These are phyloP conservation scores for Chelonia mydas DNA, from an alignment of 2,797 vertebrate species.

Conservation along the genomic window DNA sequence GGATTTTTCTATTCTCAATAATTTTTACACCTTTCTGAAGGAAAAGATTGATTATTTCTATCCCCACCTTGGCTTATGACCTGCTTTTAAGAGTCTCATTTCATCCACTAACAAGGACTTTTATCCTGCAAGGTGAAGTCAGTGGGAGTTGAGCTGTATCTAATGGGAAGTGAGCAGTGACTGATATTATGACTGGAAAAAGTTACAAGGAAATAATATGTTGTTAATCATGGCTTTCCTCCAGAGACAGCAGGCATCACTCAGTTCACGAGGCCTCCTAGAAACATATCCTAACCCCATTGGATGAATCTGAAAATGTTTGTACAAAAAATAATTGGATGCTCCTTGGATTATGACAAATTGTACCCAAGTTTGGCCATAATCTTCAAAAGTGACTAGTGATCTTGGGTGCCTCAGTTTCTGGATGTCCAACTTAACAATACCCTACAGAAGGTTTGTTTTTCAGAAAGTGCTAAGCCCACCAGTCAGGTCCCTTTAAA, in stretches of 20 bases:
- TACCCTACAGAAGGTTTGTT: neutral
- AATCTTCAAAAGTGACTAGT: neutral
- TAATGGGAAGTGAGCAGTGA: neutral
- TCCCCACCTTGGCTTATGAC: neutral
- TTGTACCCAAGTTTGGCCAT: neutral
- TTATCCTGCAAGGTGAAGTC: neutral
- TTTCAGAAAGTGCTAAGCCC: neutral
- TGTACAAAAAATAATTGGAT: neutral
- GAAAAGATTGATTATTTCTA: conserved; percentile 22
- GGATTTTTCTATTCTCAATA: conserved; percentile 6
- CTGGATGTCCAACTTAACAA: neutral
- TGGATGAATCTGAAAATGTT: conserved; percentile 4
- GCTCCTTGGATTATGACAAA: neutral
- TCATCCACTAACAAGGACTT: neutral
- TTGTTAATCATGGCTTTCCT: conserved; percentile 26
- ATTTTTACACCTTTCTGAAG: neutral
- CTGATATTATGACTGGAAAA: neutral
- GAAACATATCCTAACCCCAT: neutral
- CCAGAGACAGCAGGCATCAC: neutral
- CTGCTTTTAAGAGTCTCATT: conserved; percentile 21
- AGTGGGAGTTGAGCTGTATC: neutral
- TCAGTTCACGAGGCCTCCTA: neutral
- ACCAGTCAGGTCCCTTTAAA: neutral
- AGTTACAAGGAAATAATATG: conserved; percentile 2
- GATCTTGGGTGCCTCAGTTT: neutral